Conservation (phyloP, 2,888 invertebrate species). For the Drosophila melanosoma region DNA sequence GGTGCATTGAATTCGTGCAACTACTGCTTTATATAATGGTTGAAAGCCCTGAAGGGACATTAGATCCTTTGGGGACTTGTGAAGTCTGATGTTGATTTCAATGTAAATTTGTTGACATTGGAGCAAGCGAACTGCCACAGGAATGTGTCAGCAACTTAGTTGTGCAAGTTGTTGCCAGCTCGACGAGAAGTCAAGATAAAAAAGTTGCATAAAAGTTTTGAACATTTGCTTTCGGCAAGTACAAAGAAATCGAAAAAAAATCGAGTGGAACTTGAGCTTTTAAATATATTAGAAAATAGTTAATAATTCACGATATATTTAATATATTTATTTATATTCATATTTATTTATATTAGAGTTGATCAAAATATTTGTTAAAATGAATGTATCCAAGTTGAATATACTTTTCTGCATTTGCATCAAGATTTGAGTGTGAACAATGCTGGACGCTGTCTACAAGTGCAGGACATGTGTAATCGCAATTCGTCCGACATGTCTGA, state of each 20-base stretch:
- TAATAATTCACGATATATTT: not conserved
- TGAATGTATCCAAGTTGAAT: not conserved
- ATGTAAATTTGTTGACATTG: constrained; percentile 69
- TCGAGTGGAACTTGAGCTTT: too few relatives aligned
- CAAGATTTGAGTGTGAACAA: not conserved
- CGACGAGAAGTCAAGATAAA: not conserved
- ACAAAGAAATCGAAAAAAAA: too few relatives aligned
- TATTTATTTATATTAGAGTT: not conserved
- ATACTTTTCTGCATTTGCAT: not conserved
- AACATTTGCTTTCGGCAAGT: not conserved
- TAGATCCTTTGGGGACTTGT: not conserved
- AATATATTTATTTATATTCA: too few relatives aligned
- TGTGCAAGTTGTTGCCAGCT: constrained; percentile 7
- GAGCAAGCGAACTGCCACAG: constrained; percentile 47
- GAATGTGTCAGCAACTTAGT: constrained; percentile 69
- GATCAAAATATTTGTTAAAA: not conserved
- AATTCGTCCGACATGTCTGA: constrained; percentile 43
- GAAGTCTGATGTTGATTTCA: constrained; percentile 56
- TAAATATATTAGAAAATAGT: too few relatives aligned
- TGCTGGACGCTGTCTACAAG: constrained; percentile 23
- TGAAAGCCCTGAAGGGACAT: constrained; percentile 17
- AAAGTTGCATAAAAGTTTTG: not conserved
- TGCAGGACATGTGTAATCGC: constrained; percentile 47
- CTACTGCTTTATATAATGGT: constrained; percentile 56
- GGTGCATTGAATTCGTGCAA: constrained; percentile 76